Conservation (phyloP, 2,888 invertebrate genomes). For the Sturmia bella region DNA sequence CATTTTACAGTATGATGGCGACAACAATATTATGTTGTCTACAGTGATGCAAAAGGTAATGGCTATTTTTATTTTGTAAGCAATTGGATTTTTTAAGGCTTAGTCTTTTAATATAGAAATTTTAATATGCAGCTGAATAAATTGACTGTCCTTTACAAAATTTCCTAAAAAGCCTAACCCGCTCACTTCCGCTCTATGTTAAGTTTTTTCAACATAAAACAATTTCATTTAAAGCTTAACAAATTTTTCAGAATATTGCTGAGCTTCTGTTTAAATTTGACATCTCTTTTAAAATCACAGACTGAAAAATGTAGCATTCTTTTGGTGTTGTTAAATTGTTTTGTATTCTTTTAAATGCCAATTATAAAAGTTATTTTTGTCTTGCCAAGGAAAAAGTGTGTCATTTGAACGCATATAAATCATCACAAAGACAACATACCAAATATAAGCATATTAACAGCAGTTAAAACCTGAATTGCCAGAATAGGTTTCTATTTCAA, state of each 20-base stretch:
- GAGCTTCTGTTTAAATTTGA: neutral
- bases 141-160: no score
- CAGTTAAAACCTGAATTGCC: conserved; percentile 5
- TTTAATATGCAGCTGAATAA: no score
- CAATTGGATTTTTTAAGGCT: no score
- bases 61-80: no score
- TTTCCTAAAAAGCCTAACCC: no score
- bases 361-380: conserved; percentile 39
- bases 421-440: conserved; percentile 29
- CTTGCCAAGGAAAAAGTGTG: conserved; percentile 37
- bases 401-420: conserved; percentile 57
- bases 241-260: neutral
- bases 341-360: conserved; percentile 57
- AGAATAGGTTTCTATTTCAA: conserved; percentile 27
- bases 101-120: no score
- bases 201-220: no score
- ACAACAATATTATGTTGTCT: no score
- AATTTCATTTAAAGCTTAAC: no score
- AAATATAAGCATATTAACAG: conserved; percentile 16
- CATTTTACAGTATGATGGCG: no score
- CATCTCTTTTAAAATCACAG: neutral
- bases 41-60: no score
- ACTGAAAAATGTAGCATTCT: conserved; percentile 5
- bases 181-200: no score
- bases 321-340: conserved; percentile 51